Base-by-base conservation (phyloP, 2,888 invertebrate genomes). In the Hydrotaea cyrtoneurina region DNA sequence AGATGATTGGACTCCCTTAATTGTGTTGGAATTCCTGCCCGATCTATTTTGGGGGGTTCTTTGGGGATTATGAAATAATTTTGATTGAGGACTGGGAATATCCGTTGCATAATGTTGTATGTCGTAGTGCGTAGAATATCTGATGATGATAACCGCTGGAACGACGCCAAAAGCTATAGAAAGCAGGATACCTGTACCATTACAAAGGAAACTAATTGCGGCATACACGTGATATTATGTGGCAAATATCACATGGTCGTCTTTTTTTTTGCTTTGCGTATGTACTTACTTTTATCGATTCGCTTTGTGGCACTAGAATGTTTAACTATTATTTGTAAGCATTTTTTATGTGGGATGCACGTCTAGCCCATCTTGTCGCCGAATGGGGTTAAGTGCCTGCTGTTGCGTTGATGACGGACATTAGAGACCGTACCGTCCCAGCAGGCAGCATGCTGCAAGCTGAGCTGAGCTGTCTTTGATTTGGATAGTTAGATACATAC, bases 111-210 rank as follows among this genome's bases (percentile, higher is more conserved):
- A 21, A 21, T 59, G 59, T 3, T 59, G 59, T 11, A 59, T 59
- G 59, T 59, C 59, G 59, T 59, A 26, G 59, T 59, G 59, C 59
- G 59, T 59, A 59, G 59, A 59, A 59, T 59, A 59, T 59, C 59
- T 59, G 59, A 26, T 39, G 59, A 26, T 39, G 59, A 59, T 59
- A 59, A 59, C 59, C 59, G 59, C 59, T 59, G 59, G 59, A 59
- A 59, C 59, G 59, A 59, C 59, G 59, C 59, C 59, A 59, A 59
- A 59, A 59, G 59, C 59, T 59, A 59, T 59, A 59, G 59, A 59
- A 59, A 59, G 59, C 59, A 59, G 59, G 59, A 59, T 59, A 59
- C 59, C 59, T 59, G 59, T 59, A 59, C 59, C 59, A 59, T 59
- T 26, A 21, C 26, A 59, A 59, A 59, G 59, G 26, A 59, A 59